These are phyloP conservation scores for Heliconius charithonia DNA, from an alignment of 2,888 invertebrate genomes.

Conservation along the genomic window DNA sequence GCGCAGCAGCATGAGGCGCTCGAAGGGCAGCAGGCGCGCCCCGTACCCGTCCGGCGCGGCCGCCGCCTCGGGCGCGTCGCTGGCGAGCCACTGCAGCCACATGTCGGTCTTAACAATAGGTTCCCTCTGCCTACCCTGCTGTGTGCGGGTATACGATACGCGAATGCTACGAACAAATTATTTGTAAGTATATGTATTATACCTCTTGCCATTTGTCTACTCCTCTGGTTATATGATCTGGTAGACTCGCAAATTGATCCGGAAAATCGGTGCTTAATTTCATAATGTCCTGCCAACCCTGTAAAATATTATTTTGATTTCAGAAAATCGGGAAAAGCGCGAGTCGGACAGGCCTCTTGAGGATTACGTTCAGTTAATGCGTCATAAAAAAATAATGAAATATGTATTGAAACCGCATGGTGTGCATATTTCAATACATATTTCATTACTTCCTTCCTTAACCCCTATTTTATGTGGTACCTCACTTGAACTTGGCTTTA, in stretches of 20 bases:
- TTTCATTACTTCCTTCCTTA: too few species aligned
- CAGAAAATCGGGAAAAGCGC: neutral
- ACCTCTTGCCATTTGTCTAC: constrained; percentile 87
- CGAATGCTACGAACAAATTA: too few species aligned
- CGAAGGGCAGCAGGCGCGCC: constrained; percentile 85
- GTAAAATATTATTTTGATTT: constrained; percentile 45
- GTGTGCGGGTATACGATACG: too few species aligned
- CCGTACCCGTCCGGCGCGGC: constrained; percentile 89
- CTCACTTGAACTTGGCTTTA: too few species aligned
- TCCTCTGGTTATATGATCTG: constrained; percentile 84
- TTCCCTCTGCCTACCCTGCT: too few species aligned
- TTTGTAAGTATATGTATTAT: constrained; percentile 45
- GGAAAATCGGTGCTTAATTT: constrained; percentile 88
- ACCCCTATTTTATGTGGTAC: too few species aligned
- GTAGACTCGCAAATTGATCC: constrained; percentile 85
- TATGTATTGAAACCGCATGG: too few species aligned
- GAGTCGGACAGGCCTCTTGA: too few species aligned
- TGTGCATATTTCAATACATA: too few species aligned
- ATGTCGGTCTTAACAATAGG: too few species aligned
- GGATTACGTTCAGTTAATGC: too few species aligned
- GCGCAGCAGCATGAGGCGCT: constrained; percentile 91
- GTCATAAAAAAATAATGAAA: too few species aligned
- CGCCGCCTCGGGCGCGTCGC: constrained; percentile 90
- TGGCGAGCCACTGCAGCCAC: constrained; percentile 94
- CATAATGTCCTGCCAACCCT: constrained; percentile 93